Conservation (phyloP, 2,888 invertebrate species). For the Brenthis hecate region DNA sequence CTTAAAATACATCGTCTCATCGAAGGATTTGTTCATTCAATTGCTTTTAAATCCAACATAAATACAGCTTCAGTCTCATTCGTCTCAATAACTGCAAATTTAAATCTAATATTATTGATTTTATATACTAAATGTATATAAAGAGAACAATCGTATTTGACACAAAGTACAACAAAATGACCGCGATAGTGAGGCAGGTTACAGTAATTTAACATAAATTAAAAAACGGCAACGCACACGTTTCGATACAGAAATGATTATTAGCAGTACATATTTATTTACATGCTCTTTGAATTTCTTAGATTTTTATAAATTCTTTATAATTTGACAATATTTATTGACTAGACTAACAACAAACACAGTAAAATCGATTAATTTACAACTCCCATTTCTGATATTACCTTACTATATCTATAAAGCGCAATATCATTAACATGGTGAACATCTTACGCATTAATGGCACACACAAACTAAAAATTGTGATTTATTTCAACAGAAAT, state of each 20-base stretch:
- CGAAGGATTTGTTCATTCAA: background rate
- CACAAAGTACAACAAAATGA: background rate
- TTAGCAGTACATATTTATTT: conserved; percentile 25
- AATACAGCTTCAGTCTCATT: conserved; percentile 74
- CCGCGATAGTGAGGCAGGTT: conserved; percentile 33
- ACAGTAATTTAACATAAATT: conserved; percentile 50
- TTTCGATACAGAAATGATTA: conserved; percentile 3
- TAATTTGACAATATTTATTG: conserved; percentile 45
- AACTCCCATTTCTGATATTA: conserved; percentile 20
- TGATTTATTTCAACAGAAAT: conserved; percentile 14
- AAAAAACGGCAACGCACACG: conserved; percentile 48
- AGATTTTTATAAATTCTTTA: conserved; percentile 2
- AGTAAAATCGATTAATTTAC: conserved; percentile 39
- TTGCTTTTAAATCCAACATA: conserved; percentile 47
- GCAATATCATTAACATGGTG: conserved; percentile 3
- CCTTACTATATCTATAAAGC: conserved; percentile 15
- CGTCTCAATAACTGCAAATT: conserved; percentile 52
- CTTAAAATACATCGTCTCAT: background rate
- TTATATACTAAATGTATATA: conserved; percentile 14
- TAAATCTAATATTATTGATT: conserved; percentile 37
- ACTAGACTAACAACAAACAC: conserved; percentile 51
- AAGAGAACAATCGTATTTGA: conserved; percentile 4
- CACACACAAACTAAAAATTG: conserved; percentile 30
- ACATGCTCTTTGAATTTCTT: conserved; percentile 24
- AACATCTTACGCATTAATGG: conserved; percentile 28